Percentiles rank a stretch among this genome's conserved stretches.
Evolutionary conservation across 2,113 vertebrate genomes (phyloP).

Genomic region (Odobenus rosmarus): DNA sequence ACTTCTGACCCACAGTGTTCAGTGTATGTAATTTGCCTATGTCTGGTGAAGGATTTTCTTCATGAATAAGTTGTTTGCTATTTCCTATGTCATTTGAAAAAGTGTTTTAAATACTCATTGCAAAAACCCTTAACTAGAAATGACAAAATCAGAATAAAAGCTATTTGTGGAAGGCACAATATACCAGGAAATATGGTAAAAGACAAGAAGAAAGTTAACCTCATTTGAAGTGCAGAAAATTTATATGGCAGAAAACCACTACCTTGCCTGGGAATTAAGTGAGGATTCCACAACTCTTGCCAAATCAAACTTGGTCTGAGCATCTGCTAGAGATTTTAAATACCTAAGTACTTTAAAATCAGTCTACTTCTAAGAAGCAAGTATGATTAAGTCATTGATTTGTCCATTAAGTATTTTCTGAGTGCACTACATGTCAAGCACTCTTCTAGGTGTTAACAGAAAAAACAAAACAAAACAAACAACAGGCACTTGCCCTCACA

Average conservation of each 20-base stretch:
- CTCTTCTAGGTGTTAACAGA: neutral
- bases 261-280: neutral
- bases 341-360: neutral
- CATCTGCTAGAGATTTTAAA: neutral
- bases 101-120: neutral
- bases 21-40: neutral
- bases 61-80: neutral
- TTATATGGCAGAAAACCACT: neutral
- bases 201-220: conserved; percentile 35
- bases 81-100: conserved; percentile 28
- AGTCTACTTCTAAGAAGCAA: neutral
- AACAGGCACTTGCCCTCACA: neutral
- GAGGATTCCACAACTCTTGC: neutral
- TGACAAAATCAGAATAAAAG: neutral
- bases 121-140: conserved; percentile 16
- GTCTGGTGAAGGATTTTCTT: neutral
- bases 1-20: neutral
- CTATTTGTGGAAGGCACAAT: neutral
- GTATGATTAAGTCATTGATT: neutral
- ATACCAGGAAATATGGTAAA: conserved; percentile 5
- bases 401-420: neutral
- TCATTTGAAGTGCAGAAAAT: neutral
- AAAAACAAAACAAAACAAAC: neutral
- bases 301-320: neutral
- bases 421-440: neutral